A percentile compares a stretch with the other conserved stretches of the same genome.
Conservation (phyloP, 2,113 vertebrate species). For the Brevimyrus niger region DNA sequence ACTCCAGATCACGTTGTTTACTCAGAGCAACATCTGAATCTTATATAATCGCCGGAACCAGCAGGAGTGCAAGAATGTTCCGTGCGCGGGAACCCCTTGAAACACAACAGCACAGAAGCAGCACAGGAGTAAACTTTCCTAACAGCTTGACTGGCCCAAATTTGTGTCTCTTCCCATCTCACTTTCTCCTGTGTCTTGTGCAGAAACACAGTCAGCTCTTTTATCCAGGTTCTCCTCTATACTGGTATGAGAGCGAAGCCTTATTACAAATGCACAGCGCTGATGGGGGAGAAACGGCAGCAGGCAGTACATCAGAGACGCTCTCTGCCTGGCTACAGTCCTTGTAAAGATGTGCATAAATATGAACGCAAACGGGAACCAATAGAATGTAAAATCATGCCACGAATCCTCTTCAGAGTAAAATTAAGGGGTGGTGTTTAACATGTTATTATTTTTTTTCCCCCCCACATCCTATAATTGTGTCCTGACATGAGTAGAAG, state of each 20-base stretch:
- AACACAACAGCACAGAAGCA: not conserved
- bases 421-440: not conserved
- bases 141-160: not conserved
- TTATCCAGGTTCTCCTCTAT: not conserved
- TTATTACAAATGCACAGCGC: not conserved
- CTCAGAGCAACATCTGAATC: conserved; percentile 2
- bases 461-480: not conserved
- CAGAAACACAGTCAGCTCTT: not conserved
- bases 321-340: not conserved
- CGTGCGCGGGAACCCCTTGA: not conserved
- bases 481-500: not conserved
- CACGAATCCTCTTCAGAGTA: not conserved
- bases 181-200: not conserved
- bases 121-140: not conserved
- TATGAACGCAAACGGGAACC: not conserved
- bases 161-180: not conserved
- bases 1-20: not conserved
- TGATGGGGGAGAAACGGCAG: not conserved
- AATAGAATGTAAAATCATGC: not conserved
- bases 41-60: not conserved
- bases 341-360: not conserved
- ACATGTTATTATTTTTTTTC: not conserved
- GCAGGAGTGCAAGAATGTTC: not conserved
- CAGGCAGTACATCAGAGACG: not conserved
- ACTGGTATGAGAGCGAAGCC: not conserved